Base-by-base conservation (phyloP, 1,140 invertebrate species). In the Himalopsyche phryganea region DNA sequence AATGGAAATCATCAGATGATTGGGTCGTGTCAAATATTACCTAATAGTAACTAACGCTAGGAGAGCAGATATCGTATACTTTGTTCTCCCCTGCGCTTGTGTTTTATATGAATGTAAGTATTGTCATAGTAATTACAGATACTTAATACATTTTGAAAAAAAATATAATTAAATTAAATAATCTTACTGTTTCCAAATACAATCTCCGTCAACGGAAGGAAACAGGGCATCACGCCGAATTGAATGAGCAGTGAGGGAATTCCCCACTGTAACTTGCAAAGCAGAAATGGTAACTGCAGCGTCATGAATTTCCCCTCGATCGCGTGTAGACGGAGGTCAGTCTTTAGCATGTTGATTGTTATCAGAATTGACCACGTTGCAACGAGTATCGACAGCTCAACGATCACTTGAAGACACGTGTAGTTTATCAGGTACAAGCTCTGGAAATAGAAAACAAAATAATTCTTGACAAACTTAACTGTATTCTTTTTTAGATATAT, bases 171-270 rank as follows among this genome's bases (percentile, higher is more conserved):
- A 28, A 28, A 28, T 28, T 28, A 5, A 3, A 28, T 28, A 28
- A 5, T 28, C 48, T 50, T 20, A 50, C 48, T 38, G 48, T 36
- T 50, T 2, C 33, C 28, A 38, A 50, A 50, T 14, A 50, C 48
- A 1, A 6, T 11, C 9, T 33, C 18, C 2, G 32, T 50, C 13
- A 50, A 15, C 4, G 48, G 35, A 3, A 36, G 20, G 20, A 18
- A n/a, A n/a, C 48, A 50, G 5, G 48, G 48, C n/a, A 50, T 20
- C 13, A 36, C 35, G 14, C 15, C 17, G 9, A 18, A 15, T 3
- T 15, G 11, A n/a, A 50, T n/a, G 9, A 50, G 35, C 1, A 50
- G 17, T 35, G 18, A 20, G 1, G 48, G 36, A 14, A 50, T 13
- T 2, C 36, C 1, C 23, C 48, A 33, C 0, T 28, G 35, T 11